Base-by-base conservation (phyloP, 2,113 vertebrate genomes). In the Eonycteris spelaea region DNA sequence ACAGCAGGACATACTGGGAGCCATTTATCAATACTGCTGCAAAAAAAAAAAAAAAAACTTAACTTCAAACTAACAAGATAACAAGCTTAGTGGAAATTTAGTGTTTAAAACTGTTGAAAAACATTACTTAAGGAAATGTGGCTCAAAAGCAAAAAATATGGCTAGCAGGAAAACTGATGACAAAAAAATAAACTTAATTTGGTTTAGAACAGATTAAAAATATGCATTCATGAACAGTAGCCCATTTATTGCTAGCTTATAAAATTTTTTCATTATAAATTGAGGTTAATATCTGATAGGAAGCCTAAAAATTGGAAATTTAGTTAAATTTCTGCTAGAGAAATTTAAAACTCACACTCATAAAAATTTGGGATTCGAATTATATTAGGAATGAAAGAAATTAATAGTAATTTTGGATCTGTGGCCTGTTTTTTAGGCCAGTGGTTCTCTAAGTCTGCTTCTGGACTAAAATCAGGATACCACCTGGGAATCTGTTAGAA, bases 41-140 rank as follows among this genome's bases (percentile, higher is more conserved):
- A 93, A 45, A 93, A 38, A 59, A 15, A 57, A 8, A 55, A 8
- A 63, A 55, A 51, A 75, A 53, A 83, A 9, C 45, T 33, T 90
- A 59, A 93, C 83, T 90, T 73, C 91, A 45, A 55, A 68, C 65
- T 96, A 45, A 91, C 91, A 96, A 90, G 65, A 94, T 93, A 91
- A 68, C 61, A 70, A 67, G 97, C 26, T 18, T 89, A 35, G 0
- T 70, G 38, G 51, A 97, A 93, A 7, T 8, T 86, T 95, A 65
- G 12, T 74, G 95, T 71, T 87, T 79, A 92, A 79, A 94, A 53
- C 45, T 6, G 0, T 61, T 87, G 18, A 63, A 96, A 95, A 61
- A 15, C 12, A 18, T 80, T 67, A 83, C 67, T 74, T 35, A 75
- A 75, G 43, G 82, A 84, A 83, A 6, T 70, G 7, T 70, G 12